phyloP scores from a whole-genome alignment of 2,888 invertebrate species.

The Galerucella nymphaeae region DNA sequence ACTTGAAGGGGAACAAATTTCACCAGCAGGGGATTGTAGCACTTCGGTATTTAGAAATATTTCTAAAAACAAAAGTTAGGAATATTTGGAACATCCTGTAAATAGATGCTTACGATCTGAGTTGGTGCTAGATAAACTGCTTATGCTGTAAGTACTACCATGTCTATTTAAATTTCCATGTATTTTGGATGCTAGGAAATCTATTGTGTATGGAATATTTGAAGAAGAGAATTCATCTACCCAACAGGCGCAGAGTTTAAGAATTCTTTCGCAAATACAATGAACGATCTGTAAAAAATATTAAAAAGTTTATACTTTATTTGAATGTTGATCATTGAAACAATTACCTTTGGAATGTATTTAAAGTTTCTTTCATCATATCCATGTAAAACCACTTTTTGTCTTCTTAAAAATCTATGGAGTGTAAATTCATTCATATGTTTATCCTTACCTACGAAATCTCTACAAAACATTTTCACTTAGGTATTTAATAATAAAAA shows the following conservation, averaged over 20 bases:
- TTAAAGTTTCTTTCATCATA: constrained; percentile 80
- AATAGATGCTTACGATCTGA: constrained; percentile 55
- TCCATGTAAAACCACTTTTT: constrained; percentile 80
- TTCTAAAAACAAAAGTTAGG: constrained; percentile 43
- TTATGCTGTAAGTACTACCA: constrained; percentile 59
- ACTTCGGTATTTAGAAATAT: constrained; percentile 50
- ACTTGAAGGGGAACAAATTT: constrained; percentile 55
- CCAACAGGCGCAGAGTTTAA: constrained; percentile 75
- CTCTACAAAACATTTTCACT: constrained; percentile 55
- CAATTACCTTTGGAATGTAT: constrained; percentile 79
- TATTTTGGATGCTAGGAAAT: constrained; percentile 65
- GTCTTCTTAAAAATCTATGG: constrained; percentile 76
- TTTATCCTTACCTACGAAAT: constrained; percentile 64
- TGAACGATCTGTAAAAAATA: constrained; percentile 74
- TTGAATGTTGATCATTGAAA: too few relatives aligned
- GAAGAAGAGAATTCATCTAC: constrained; percentile 69
- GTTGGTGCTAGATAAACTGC: constrained; percentile 55
- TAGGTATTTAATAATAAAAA: not conserved
- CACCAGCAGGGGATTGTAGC: constrained; percentile 52
- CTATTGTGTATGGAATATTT: constrained; percentile 70
- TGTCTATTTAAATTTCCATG: constrained; percentile 55
- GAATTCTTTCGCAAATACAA: constrained; percentile 79
- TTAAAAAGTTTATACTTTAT: too few relatives aligned
- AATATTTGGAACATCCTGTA: not conserved
- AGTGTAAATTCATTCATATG: constrained; percentile 74